Evolutionary conservation across 2,888 invertebrate genomes (phyloP).

Genomic region (Ommatoiulus sabulosus): DNA sequence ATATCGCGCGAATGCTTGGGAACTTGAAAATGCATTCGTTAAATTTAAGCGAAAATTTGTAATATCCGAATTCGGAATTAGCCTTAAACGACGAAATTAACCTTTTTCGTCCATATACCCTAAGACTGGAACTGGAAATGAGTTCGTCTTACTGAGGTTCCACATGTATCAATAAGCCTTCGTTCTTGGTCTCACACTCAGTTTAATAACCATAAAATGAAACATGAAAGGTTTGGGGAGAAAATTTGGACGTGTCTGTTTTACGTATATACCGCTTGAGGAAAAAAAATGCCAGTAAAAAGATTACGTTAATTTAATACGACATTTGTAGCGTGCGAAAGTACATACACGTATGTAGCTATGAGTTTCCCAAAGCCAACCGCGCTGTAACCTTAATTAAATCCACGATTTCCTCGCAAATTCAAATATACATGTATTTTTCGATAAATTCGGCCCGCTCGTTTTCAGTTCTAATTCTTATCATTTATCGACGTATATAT

Average conservation of each 20-base stretch:
- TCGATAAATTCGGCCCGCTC: neutral
- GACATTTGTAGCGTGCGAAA: neutral
- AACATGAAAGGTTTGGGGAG: neutral
- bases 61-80: no score
- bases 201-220: no score
- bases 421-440: neutral
- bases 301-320: neutral
- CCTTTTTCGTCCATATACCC: no score
- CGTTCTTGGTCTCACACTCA: no score
- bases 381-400: neutral
- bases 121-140: no score
- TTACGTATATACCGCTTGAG: neutral
- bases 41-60: no score
- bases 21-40: no score
- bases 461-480: neutral
- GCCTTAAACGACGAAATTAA: no score
- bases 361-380: neutral
- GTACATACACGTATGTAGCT: no score
- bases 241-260: neutral
- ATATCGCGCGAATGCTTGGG: no score
- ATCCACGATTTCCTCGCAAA: neutral
- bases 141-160: no score
- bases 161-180: no score
- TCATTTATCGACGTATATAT: neutral
- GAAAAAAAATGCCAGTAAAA: neutral